Conservation (phyloP, 1,140 invertebrate genomes). For the Zophobas atratus region DNA sequence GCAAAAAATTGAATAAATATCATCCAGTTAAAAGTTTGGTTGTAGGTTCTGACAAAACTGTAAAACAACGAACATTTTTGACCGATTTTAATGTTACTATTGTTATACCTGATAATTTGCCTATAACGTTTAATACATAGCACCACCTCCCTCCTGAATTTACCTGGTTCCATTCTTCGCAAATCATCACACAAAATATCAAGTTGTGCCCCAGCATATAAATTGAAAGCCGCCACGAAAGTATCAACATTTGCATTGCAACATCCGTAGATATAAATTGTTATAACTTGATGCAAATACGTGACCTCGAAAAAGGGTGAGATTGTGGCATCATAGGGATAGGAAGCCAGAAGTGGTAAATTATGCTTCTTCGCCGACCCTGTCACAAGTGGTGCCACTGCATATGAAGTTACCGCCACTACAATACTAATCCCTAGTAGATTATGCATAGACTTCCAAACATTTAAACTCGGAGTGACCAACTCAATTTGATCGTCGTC, state of each 20-base stretch:
- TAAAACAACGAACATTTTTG: no score
- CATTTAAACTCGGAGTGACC: background rate
- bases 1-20: background rate
- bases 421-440: background rate
- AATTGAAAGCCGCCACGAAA: background rate
- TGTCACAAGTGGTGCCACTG: background rate
- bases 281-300: slow-evolving; percentile 5
- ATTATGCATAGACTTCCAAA: background rate
- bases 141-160: no score
- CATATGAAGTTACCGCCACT: background rate
- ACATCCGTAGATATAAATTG: background rate
- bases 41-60: no score
- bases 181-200: background rate
- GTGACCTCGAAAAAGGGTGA: background rate
- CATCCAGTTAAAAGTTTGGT: no score
- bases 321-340: slow-evolving; percentile 2
- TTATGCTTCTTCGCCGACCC: background rate
- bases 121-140: no score
- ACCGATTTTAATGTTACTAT: no score
- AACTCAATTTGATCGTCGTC: background rate
- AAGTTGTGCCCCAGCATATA: background rate
- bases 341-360: slow-evolving; percentile 6
- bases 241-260: background rate
- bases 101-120: no score
- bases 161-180: background rate